Base-by-base conservation (phyloP, 2,113 vertebrate species). In the Synchiropus splendidus region DNA sequence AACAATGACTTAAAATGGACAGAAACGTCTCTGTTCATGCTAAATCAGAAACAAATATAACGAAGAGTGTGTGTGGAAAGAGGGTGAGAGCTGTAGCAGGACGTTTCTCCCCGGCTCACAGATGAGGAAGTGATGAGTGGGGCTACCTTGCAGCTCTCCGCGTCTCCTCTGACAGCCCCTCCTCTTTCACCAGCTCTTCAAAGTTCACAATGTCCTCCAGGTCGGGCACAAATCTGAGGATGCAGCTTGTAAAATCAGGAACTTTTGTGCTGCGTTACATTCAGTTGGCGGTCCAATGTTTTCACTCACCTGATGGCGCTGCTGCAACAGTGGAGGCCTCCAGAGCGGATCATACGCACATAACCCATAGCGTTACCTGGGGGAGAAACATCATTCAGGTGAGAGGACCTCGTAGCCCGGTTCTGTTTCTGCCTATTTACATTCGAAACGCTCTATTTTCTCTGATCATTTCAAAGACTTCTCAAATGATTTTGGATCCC, bases 121-220 rank as follows among this genome's bases (percentile, higher is more conserved):
- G n/a, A n/a, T n/a, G n/a, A n/a, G n/a, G n/a, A n/a, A n/a, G n/a
- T n/a, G n/a, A 8, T 27, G 21, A 5, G 21, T 27, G 21, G 4
- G 21, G 4, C 4, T 85, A 98, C 95, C 92, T 88, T 27, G 92
- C 92, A 57, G 92, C 88, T 82, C 80, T 92, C 55, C 85, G 88
- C 0, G 95, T 94, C 78, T 95, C 95, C 73, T 94, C 92, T 3
- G 91, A 89, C 16, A 99, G 87, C 2, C 81, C 87, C 75, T 98
- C 95, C 75, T 98, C 94, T 79, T 93, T 99, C 51, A 97, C 95
- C 51, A 98, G 77, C 79, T 99, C 95, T 78, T 97, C 94, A 80
- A 99, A 99, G 79, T 93, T 97, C 30, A 99, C 91, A 4, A 99
- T 99, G 64, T 99, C 95, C 84, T 99, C 95, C 67, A 99, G 83